Conservation (phyloP, 2,113 vertebrate species). For the Hippocampus barbouri region DNA sequence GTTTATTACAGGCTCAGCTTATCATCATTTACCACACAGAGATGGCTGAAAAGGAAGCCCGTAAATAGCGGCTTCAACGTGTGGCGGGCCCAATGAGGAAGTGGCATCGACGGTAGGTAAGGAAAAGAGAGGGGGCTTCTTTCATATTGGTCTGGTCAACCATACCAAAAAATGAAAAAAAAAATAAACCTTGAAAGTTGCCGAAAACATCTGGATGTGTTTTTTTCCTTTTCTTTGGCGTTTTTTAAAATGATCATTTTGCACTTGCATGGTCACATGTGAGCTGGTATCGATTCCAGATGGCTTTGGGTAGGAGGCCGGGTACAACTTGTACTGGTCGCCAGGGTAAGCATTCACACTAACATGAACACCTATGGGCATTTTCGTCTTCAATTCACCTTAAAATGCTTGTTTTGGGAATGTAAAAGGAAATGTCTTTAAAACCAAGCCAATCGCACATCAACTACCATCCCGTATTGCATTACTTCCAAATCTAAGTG, state of each 20-base stretch:
- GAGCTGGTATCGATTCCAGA: not conserved
- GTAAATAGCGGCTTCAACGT: slow-evolving; percentile 50
- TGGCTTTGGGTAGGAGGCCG: not conserved
- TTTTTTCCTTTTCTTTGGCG: not conserved
- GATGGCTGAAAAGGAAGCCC: slow-evolving; percentile 52
- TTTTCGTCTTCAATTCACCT: not conserved
- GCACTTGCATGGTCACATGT: not conserved
- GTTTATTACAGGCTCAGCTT: slow-evolving; percentile 69
- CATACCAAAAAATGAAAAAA: not conserved
- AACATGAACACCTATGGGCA: not conserved
- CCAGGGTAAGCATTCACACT: too few species aligned
- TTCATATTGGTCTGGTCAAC: not conserved
- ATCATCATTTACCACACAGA: slow-evolving; percentile 64
- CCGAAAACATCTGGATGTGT: too few species aligned
- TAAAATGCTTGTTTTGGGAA: not conserved
- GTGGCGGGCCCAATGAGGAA: slow-evolving; percentile 30
- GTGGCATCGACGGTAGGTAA: slow-evolving; percentile 19
- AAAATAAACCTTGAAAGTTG: not conserved
- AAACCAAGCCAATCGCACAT: not conserved
- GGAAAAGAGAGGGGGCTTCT: slow-evolving; percentile 20
- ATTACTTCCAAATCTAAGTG: too few species aligned
- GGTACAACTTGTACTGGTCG: too few species aligned
- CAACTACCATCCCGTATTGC: not conserved
- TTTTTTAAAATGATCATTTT: not conserved
- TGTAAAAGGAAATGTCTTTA: not conserved